phyloP scores from a whole-genome alignment of 2,888 invertebrate species.

The Thera britannica region DNA sequence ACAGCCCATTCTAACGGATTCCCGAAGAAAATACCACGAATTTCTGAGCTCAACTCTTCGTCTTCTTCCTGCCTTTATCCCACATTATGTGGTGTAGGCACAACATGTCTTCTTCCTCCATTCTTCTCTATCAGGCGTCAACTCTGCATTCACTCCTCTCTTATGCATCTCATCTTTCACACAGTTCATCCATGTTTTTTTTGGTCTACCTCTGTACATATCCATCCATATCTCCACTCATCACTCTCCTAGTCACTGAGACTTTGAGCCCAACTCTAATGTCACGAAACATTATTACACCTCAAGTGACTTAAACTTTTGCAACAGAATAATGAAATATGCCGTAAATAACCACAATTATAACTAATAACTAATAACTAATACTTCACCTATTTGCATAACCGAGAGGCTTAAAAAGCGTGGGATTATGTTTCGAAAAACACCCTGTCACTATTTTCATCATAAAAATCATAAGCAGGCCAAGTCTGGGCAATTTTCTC shows the following conservation, averaged over 20 bases:
- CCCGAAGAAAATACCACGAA: constrained; percentile 13
- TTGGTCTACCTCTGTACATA: too few species aligned
- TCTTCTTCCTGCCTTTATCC: too few species aligned
- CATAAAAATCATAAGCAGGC: constrained; percentile 66
- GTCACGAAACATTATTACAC: constrained; percentile 5
- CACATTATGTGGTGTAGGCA: too few species aligned
- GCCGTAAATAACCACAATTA: constrained; percentile 5
- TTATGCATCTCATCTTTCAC: too few species aligned
- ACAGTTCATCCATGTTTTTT: too few species aligned
- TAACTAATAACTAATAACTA: constrained; percentile 13
- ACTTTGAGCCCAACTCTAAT: constrained; percentile 9
- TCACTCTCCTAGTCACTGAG: too few species aligned
- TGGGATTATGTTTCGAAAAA: constrained; percentile 76
- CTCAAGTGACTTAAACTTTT: constrained; percentile 15
- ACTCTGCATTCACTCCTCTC: too few species aligned
- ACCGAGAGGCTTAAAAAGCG: constrained; percentile 59
- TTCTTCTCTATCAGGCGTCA: too few species aligned
- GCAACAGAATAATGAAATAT: constrained; percentile 5
- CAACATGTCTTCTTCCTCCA: too few species aligned
- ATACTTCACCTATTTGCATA: constrained; percentile 50
- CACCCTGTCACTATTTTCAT: constrained; percentile 65
- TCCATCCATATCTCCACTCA: too few species aligned
- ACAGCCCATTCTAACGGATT: constrained; percentile 18
- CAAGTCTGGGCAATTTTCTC: constrained; percentile 71
- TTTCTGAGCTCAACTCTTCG: constrained; percentile 5